phyloP scores from a whole-genome alignment of 2,797 vertebrate species.

The Knipowitschia caucasica region DNA sequence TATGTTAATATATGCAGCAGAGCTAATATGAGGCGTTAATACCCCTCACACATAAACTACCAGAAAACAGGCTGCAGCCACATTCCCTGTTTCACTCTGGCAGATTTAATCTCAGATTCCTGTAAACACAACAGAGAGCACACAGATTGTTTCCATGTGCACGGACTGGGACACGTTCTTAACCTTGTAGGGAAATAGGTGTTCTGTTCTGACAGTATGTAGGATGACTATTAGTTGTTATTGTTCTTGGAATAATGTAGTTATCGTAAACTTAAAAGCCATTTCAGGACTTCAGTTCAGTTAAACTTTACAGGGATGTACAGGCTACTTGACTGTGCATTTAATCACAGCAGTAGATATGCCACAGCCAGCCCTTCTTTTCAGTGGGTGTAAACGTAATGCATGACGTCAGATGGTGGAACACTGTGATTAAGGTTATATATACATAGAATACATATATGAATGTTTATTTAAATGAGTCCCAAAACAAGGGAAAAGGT shows the following conservation, averaged over 20 bases:
- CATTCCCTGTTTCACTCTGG: slow-evolving; percentile 43
- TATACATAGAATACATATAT: too few relatives aligned
- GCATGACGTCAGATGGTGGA: too few relatives aligned
- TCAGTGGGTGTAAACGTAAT: too few relatives aligned
- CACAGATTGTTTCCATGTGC: slow-evolving; percentile 65
- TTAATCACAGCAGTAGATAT: too few relatives aligned
- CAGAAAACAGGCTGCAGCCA: slow-evolving; percentile 44
- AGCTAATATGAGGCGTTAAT: slow-evolving; percentile 52
- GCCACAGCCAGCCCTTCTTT: too few relatives aligned
- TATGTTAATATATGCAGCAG: slow-evolving; percentile 49
- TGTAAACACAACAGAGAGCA: slow-evolving; percentile 33
- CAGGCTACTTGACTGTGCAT: too few relatives aligned
- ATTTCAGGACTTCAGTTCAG: too few relatives aligned
- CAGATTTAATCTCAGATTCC: slow-evolving; percentile 53
- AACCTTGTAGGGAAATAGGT: not conserved
- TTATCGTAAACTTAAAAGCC: too few relatives aligned
- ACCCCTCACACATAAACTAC: slow-evolving; percentile 49
- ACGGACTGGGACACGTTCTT: slow-evolving; percentile 1
- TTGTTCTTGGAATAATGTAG: not conserved
- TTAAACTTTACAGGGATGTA: too few relatives aligned
- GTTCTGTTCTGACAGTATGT: not conserved
- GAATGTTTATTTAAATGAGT: too few relatives aligned
- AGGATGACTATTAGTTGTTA: not conserved
- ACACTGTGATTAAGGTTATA: too few relatives aligned
- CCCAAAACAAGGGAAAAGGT: too few relatives aligned